These are phyloP conservation scores for Yponomeuta cagnagella DNA, from an alignment of 2,888 invertebrate genomes.

Conservation along the genomic window DNA sequence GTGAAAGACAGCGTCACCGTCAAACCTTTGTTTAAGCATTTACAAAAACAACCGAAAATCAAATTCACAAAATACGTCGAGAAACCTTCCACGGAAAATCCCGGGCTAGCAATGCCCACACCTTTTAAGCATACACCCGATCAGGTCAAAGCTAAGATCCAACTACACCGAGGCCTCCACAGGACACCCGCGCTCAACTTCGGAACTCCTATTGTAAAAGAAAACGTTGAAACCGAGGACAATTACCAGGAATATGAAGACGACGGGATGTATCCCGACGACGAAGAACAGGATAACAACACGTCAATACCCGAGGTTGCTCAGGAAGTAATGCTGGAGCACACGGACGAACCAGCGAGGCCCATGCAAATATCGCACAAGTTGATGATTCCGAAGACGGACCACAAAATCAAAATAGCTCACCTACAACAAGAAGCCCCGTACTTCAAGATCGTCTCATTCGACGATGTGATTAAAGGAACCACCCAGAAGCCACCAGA, in stretches of 20 bases:
- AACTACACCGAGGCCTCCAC: constrained; percentile 22
- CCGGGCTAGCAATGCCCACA: constrained; percentile 42
- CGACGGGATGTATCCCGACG: not conserved
- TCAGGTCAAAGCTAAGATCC: constrained; percentile 31
- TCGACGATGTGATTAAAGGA: constrained; percentile 34
- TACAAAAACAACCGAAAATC: constrained; percentile 30
- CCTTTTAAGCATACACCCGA: constrained; percentile 35
- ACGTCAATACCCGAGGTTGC: constrained; percentile 53
- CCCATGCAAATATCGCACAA: constrained; percentile 29
- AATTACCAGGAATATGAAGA: constrained; percentile 6
- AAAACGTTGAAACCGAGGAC: constrained; percentile 4
- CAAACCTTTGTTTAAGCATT: constrained; percentile 23
- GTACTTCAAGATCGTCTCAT: constrained; percentile 55
- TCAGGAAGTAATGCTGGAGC: constrained; percentile 51
- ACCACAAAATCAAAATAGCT: constrained; percentile 38
- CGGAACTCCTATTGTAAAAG: constrained; percentile 17
- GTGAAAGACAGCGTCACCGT: constrained; percentile 29
- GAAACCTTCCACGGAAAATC: not conserved
- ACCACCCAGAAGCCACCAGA: constrained; percentile 14
- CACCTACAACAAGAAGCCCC: constrained; percentile 52
- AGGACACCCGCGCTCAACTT: constrained; percentile 15
- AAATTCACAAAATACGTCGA: constrained; percentile 42
- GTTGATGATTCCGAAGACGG: constrained; percentile 40
- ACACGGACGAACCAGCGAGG: constrained; percentile 31
- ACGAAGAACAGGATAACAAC: not conserved